A percentile compares a stretch with the other conserved stretches of the same genome.
Conservation (phyloP, 2,888 invertebrate species). For the Pseudeuparius sepicola region DNA sequence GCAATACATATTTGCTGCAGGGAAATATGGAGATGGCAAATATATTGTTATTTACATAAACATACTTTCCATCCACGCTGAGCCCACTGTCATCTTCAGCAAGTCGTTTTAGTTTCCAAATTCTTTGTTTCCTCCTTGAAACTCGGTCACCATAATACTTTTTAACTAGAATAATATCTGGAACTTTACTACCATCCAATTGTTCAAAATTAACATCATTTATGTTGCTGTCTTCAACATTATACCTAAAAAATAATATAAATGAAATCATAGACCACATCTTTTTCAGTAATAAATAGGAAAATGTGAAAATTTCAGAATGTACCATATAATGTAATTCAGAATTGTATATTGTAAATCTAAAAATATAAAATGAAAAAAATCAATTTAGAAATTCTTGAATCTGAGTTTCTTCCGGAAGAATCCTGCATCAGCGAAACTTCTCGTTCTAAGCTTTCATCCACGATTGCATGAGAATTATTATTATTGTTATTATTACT, state of each 20-base stretch:
- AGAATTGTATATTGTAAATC: too few species aligned
- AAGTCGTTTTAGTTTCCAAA: conserved; percentile 90
- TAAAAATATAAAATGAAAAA: too few species aligned
- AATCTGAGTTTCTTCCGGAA: conserved; percentile 1
- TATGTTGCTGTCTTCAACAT: conserved; percentile 80
- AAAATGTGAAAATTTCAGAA: too few species aligned
- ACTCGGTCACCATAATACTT: conserved; percentile 73
- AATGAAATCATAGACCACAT: too few species aligned
- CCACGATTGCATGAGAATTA: too few species aligned
- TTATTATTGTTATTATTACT: too few species aligned
- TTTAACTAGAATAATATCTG: conserved; percentile 92
- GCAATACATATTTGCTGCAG: too few species aligned
- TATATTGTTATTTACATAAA: conserved; percentile 2
- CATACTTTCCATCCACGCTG: conserved; percentile 53
- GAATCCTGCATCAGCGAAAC: too few species aligned
- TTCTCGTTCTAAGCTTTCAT: too few species aligned
- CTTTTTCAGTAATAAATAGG: neutral
- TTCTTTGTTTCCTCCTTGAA: conserved; percentile 59
- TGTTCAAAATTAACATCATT: conserved; percentile 87
- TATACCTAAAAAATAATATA: conserved; percentile 53
- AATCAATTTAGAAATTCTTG: too few species aligned
- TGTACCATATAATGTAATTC: too few species aligned
- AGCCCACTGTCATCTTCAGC: conserved; percentile 53
- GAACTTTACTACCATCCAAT: conserved; percentile 55
- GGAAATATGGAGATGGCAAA: too few species aligned